Evolutionary conservation across 2,113 vertebrate species (phyloP), one percentile per base, ranked within the genome.

Genomic region (Saiga tatarica): DNA sequence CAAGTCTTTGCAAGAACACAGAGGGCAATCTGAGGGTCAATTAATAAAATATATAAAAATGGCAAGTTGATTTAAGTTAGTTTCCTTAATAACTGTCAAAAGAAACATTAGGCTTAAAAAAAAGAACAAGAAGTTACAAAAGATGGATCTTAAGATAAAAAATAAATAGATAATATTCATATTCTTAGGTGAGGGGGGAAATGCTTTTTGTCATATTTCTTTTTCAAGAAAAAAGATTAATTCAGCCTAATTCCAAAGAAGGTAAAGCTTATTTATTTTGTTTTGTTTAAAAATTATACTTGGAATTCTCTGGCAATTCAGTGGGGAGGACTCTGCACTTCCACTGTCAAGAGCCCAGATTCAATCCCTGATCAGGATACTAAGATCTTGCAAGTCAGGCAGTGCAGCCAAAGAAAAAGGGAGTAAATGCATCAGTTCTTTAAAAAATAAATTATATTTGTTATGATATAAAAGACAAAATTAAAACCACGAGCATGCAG

Each of bases 181-280:
- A n/a, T 95, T 93, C 19, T 76, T 76, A 59, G 30, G 45, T 95
- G 64, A 93, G 33, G 14, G 16, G 23, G 13, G 50, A 23, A 79
- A 57, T 74, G 4, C 26, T 33, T 97, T 92, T 84, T 15, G 42
- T 47, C 50, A 53, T 64, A 88, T 25, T 59, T 83, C 8, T 53
- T 92, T 81, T 95, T 62, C 28, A 91, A 95, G 28, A 52, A 79
- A 92, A 95, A 91, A 84, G 45, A 64, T 52, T 59, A 94, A 91
- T 47, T 91, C 78, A 91, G 64, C 11, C 60, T 19, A 92, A 87
- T 59, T 90, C 45, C 60, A 89, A 92, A 36, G 81, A 17, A 90
- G 8, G 23, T 45, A 79, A 67, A 78, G 85, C 2, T 45, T 57
- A 8, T 16, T 59, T 60, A 47, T 57, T 85, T 71, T 78, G 4